phyloP scores from a whole-genome alignment of 1,140 invertebrate genomes.

The Polyergus mexicanus region DNA sequence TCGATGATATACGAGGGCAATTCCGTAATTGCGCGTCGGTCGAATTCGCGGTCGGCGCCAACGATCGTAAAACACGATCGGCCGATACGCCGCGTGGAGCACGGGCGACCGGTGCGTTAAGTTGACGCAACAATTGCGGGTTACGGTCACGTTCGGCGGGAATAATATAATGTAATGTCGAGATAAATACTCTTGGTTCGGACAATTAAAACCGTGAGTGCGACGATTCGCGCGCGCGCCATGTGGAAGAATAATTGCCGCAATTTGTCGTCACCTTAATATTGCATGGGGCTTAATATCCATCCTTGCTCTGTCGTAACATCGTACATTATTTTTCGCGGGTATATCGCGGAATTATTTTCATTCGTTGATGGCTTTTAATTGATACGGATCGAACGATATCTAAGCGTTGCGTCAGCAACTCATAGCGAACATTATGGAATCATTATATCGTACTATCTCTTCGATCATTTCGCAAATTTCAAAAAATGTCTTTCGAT shows the following conservation, averaged over 20 bases:
- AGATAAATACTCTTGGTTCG: constrained; percentile 57
- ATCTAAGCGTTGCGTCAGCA: background rate
- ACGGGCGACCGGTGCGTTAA: constrained; percentile 41
- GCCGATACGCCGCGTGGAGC: constrained; percentile 31
- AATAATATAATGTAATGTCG: constrained; percentile 58
- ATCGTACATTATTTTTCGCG: background rate
- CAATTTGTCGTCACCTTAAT: constrained; percentile 54
- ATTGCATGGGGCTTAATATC: constrained; percentile 24
- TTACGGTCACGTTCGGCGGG: constrained; percentile 66
- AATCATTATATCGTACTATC: background rate
- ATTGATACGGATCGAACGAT: constrained; percentile 5
- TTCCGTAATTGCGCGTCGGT: constrained; percentile 60
- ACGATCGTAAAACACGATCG: constrained; percentile 58
- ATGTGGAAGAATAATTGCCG: constrained; percentile 56
- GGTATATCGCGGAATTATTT: constrained; percentile 26
- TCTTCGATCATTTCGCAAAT: constrained; percentile 21
- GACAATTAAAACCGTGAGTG: constrained; percentile 63
- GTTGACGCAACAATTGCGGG: constrained; percentile 66
- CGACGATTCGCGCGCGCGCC: background rate
- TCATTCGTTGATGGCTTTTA: background rate
- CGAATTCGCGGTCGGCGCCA: constrained; percentile 52
- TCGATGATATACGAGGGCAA: constrained; percentile 60
- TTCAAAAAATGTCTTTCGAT: background rate
- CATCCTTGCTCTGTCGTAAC: background rate
- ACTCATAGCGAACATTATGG: background rate